Evolutionary conservation across 1,140 invertebrate species (phyloP).

Genomic region (Drosophila teissieri): DNA sequence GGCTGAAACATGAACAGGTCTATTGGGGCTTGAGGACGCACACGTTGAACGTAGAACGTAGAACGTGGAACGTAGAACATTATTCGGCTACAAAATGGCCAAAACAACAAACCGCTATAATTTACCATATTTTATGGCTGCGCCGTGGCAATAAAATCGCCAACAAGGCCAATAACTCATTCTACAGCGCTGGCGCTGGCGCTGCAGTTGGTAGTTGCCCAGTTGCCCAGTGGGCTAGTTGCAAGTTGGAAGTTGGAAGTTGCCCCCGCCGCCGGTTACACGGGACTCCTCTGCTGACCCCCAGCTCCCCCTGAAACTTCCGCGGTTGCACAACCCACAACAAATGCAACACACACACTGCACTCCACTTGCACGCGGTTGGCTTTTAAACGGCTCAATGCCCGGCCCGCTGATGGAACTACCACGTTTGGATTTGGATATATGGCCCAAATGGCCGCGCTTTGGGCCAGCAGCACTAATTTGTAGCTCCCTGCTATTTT

Average conservation of each 20-base stretch:
- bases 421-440: not conserved
- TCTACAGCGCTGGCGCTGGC: slow-evolving; percentile 70
- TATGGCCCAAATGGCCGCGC: slow-evolving; percentile 4
- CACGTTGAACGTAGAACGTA: slow-evolving; percentile 49
- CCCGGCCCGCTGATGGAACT: slow-evolving; percentile 47
- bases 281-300: slow-evolving; percentile 27
- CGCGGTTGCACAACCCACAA: slow-evolving; percentile 65
- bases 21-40: slow-evolving; percentile 64
- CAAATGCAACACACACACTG: slow-evolving; percentile 7
- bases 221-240: slow-evolving; percentile 7
- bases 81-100: slow-evolving; percentile 84
- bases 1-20: slow-evolving; percentile 66
- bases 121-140: slow-evolving; percentile 85
- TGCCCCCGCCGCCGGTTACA: slow-evolving; percentile 73
- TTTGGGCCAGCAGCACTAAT: slow-evolving; percentile 59
- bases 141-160: slow-evolving; percentile 84
- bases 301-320: slow-evolving; percentile 49
- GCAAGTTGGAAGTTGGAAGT: slow-evolving; percentile 30
- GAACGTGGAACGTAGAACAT: slow-evolving; percentile 68
- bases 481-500: slow-evolving; percentile 64
- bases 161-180: slow-evolving; percentile 84
- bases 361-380: slow-evolving; percentile 27
- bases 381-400: slow-evolving; percentile 51
- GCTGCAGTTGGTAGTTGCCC: slow-evolving; percentile 35
- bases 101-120: slow-evolving; percentile 85